phyloP scores from a whole-genome alignment of 1,140 invertebrate species.

The Calosoma granatense region DNA sequence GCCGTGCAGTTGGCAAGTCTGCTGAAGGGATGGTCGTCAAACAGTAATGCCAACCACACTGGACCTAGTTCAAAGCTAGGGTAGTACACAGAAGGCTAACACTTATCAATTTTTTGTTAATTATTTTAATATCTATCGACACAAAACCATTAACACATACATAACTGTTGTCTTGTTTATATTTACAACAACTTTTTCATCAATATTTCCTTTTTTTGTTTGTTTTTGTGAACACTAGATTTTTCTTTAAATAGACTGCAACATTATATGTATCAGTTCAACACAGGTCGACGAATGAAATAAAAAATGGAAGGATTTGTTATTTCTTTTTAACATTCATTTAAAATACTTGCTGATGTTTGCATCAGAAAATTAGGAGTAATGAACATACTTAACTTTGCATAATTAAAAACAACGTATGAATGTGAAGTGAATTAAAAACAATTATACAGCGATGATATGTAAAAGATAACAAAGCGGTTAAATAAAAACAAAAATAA shows the following conservation, averaged over 20 bases:
- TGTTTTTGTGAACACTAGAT: not conserved
- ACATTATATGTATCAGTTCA: too few species aligned
- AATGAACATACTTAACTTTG: too few species aligned
- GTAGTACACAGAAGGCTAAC: conserved; percentile 15
- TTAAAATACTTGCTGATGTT: too few species aligned
- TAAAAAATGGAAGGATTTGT: too few species aligned
- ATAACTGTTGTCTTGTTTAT: conserved; percentile 13
- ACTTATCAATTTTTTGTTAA: conserved; percentile 14
- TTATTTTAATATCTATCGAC: conserved; percentile 13
- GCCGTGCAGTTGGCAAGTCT: too few species aligned
- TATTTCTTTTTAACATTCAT: too few species aligned
- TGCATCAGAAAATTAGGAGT: too few species aligned
- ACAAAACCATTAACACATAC: conserved; percentile 19
- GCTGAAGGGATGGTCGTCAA: too few species aligned
- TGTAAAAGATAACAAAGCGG: not conserved
- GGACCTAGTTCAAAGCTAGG: conserved; percentile 11
- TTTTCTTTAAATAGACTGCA: not conserved
- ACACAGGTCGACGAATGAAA: too few species aligned
- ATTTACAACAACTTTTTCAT: conserved; percentile 15
- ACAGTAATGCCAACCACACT: not conserved
- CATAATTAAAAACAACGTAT: too few species aligned
- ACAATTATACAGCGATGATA: not conserved
- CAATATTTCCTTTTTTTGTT: not conserved
- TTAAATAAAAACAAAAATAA: not conserved
- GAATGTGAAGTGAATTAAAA: too few species aligned